Percentiles rank a stretch among this genome's conserved stretches.
Evolutionary conservation across 2,888 invertebrate species (phyloP).

Genomic region (Emmelina monodactyla): DNA sequence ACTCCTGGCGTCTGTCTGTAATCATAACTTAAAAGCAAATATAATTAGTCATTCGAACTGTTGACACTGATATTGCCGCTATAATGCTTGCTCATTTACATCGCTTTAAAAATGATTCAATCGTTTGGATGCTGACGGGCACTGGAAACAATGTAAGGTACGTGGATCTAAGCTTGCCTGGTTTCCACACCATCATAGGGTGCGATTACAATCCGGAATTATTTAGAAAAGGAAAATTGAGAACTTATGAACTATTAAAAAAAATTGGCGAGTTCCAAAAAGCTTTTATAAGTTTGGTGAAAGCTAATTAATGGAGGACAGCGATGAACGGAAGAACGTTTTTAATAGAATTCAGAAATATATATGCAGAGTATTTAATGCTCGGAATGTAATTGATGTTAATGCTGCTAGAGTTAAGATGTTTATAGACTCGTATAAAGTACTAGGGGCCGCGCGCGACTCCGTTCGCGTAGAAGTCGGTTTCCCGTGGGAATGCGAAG

Average conservation of each 20-base stretch:
- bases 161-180: slow-evolving; percentile 14
- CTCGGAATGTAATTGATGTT: slow-evolving; percentile 13
- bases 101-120: not conserved
- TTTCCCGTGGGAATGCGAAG: too few species aligned
- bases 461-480: too few species aligned
- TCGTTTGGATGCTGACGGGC: slow-evolving; percentile 3
- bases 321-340: slow-evolving; percentile 4
- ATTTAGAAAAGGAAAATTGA: slow-evolving; percentile 15
- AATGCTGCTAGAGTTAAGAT: slow-evolving; percentile 6
- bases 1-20: too few species aligned
- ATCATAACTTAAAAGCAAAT: not conserved
- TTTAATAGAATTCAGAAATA: too few species aligned
- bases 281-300: slow-evolving; percentile 6
- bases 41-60: not conserved
- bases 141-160: slow-evolving; percentile 12
- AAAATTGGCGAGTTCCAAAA: slow-evolving; percentile 8
- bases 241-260: slow-evolving; percentile 10
- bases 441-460: too few species aligned
- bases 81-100: not conserved
- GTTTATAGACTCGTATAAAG: slow-evolving; percentile 13
- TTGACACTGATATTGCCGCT: not conserved
- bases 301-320: slow-evolving; percentile 2
- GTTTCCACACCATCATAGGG: slow-evolving; percentile 15
- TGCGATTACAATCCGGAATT: slow-evolving; percentile 17
- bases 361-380: too few species aligned